Conservation (phyloP, 2,888 invertebrate genomes). For the Drosophila niveifrons region DNA sequence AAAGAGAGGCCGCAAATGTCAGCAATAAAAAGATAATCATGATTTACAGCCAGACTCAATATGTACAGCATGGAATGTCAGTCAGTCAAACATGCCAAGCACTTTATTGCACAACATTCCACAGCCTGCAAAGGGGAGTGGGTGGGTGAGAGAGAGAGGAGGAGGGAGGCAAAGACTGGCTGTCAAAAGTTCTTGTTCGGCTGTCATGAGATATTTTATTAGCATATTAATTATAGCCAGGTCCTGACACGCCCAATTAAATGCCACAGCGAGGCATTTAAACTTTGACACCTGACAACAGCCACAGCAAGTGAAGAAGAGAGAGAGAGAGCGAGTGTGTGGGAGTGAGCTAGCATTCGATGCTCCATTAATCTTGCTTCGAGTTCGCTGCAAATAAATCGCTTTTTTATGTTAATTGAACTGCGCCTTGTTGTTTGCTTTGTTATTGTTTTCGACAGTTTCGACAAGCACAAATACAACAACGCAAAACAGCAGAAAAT, state of each 20-base stretch:
- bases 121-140: neutral
- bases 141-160: neutral
- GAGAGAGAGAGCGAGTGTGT: neutral
- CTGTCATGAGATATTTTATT: slow-evolving; percentile 65
- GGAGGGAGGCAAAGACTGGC: neutral
- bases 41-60: slow-evolving; percentile 68
- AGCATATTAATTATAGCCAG: slow-evolving; percentile 62
- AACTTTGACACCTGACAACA: slow-evolving; percentile 59
- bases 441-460: slow-evolving; percentile 57
- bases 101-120: slow-evolving; percentile 61
- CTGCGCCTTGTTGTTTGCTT: slow-evolving; percentile 70
- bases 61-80: slow-evolving; percentile 63
- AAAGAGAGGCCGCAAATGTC: slow-evolving; percentile 65
- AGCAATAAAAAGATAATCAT: slow-evolving; percentile 68
- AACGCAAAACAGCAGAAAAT: slow-evolving; percentile 6
- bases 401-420: slow-evolving; percentile 83
- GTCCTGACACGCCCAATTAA: slow-evolving; percentile 53
- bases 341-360: neutral
- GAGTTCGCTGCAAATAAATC: slow-evolving; percentile 74
- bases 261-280: slow-evolving; percentile 30
- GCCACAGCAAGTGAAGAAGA: neutral
- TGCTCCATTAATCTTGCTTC: slow-evolving; percentile 68
- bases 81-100: slow-evolving; percentile 53
- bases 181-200: slow-evolving; percentile 62
- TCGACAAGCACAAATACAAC: slow-evolving; percentile 29